Evolutionary conservation across 30 jellyfish, hydroid and myxozoan genomes (phyloP).

Genomic region (Chrysaora quinquecirrha): DNA sequence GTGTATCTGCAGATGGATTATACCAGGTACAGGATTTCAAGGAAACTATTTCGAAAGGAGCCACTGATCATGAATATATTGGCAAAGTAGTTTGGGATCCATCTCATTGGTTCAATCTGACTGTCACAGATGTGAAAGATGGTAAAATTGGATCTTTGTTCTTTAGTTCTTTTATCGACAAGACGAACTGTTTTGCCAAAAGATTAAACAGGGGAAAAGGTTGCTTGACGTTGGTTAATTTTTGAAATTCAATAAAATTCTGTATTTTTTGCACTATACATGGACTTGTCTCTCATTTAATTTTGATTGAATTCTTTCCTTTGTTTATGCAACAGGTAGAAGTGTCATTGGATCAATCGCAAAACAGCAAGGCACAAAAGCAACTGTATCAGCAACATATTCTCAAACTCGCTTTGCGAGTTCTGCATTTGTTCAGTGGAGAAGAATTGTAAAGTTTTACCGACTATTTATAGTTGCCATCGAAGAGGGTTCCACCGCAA

Average conservation of each 20-base stretch:
- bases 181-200: background rate
- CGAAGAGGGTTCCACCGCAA: background rate
- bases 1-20: background rate
- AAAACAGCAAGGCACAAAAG: background rate
- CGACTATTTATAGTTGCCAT: background rate
- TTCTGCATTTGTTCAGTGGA: slow-evolving; percentile 32
- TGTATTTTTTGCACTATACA: background rate
- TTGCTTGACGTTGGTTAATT: background rate
- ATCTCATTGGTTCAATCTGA: background rate
- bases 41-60: background rate
- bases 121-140: background rate
- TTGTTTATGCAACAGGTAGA: background rate
- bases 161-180: background rate
- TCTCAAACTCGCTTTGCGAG: slow-evolving; percentile 25
- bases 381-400: slow-evolving; percentile 9
- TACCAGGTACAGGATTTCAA: background rate
- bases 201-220: background rate
- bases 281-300: background rate
- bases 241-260: background rate
- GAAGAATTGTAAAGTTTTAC: background rate
- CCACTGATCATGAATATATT: background rate
- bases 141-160: background rate
- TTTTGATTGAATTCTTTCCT: background rate
- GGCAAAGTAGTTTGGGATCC: background rate
- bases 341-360: slow-evolving; percentile 24